Conservation (phyloP, 2,113 vertebrate genomes). For the Piaya cayana region DNA sequence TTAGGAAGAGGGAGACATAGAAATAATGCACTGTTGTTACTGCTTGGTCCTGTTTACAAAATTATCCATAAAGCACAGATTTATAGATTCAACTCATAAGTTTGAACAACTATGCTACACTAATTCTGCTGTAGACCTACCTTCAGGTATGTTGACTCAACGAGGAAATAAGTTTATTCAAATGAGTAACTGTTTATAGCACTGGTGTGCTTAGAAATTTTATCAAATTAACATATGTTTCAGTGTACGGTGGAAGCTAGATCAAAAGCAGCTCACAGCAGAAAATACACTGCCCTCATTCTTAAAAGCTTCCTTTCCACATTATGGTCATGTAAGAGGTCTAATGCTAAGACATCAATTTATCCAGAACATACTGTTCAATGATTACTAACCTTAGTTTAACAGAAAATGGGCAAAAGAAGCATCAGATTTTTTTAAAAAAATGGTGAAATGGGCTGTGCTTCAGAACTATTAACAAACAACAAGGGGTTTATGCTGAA, state of each 20-base stretch:
- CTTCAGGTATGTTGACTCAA: not conserved
- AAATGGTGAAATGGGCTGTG: not conserved
- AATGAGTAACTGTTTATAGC: not conserved
- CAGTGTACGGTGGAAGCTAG: not conserved
- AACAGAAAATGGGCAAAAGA: not conserved
- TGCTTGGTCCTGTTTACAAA: not conserved
- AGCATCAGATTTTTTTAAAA: not conserved
- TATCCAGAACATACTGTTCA: not conserved
- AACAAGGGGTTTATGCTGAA: rapidly evolving
- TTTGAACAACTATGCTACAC: not conserved
- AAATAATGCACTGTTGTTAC: not conserved
- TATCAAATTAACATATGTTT: not conserved
- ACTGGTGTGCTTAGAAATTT: not conserved
- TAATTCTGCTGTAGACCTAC: not conserved
- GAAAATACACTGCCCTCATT: not conserved
- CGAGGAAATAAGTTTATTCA: not conserved
- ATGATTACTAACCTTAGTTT: not conserved
- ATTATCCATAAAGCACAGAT: not conserved
- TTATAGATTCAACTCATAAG: not conserved
- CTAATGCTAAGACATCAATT: not conserved
- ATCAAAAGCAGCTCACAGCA: not conserved
- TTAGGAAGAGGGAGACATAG: not conserved
- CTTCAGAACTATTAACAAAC: not conserved
- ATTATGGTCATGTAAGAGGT: not conserved
- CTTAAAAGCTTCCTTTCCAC: not conserved